Evolutionary conservation across 2,797 vertebrate species (phyloP).

Genomic region (Hyperoplus lanceolatus): DNA sequence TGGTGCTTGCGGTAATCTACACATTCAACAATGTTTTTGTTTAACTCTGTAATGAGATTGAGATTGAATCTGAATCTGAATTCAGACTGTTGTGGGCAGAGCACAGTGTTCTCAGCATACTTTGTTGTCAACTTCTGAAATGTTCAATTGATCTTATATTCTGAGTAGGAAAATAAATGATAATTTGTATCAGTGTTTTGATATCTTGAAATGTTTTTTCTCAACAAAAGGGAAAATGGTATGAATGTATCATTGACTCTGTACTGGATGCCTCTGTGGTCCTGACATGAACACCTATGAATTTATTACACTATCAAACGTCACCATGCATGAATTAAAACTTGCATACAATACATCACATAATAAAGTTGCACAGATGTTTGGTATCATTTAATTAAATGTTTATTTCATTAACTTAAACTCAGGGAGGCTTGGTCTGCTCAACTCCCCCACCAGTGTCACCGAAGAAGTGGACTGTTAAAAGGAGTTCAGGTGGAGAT

Average conservation of each 20-base stretch:
- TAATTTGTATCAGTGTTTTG: neutral
- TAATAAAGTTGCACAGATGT: neutral
- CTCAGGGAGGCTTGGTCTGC: neutral
- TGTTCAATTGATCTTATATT: neutral
- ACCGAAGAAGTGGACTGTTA: neutral
- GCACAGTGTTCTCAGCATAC: neutral
- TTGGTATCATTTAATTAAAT: neutral
- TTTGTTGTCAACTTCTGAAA: neutral
- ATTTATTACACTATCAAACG: neutral
- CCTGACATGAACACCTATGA: neutral
- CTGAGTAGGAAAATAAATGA: neutral
- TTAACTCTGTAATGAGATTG: neutral
- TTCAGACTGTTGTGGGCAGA: neutral
- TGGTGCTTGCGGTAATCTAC: neutral
- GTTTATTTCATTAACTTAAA: neutral
- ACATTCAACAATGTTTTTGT: neutral
- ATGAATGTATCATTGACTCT: neutral
- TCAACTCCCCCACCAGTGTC: neutral
- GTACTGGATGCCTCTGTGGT: neutral
- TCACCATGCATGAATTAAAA: neutral
- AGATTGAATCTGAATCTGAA: neutral
- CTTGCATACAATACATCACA: neutral
- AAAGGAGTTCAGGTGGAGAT: fast-evolving
- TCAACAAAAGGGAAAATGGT: neutral
- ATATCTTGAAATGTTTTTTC: neutral